These are phyloP conservation scores for Limnothrissa miodon DNA, from an alignment of 2,113 vertebrate species.

Conservation along the genomic window DNA sequence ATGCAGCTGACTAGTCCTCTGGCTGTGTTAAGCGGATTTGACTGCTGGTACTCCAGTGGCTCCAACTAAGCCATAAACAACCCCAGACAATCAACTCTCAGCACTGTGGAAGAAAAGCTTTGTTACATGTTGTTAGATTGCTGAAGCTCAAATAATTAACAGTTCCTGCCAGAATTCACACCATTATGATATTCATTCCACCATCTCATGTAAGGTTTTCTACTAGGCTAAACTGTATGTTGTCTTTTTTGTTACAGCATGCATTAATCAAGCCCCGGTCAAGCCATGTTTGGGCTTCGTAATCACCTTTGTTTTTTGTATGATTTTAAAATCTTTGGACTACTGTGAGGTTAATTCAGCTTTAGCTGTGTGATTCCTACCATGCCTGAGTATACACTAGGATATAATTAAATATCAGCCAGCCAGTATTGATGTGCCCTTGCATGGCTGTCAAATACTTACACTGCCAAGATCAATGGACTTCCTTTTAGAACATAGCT, in stretches of 20 bases:
- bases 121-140: background rate
- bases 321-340: background rate
- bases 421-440: conserved; percentile 3
- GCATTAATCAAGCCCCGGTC: too few species aligned
- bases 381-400: background rate
- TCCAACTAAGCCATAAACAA: background rate
- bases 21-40: too few species aligned
- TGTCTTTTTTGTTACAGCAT: too few species aligned
- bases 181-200: too few species aligned
- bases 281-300: background rate
- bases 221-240: too few species aligned
- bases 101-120: background rate
- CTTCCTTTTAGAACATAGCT: conserved; percentile 16
- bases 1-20: too few species aligned
- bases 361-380: background rate
- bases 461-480: conserved; percentile 15
- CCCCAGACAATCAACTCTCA: background rate
- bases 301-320: background rate
- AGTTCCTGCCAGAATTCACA: background rate
- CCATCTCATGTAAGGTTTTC: too few species aligned
- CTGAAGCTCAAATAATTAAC: background rate
- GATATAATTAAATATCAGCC: conserved; percentile 7
- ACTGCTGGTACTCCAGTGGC: too few species aligned
- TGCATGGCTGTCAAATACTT: conserved; percentile 7
- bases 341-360: background rate